These are phyloP conservation scores for Mongoloraphidia duomilia DNA, from an alignment of 2,888 invertebrate species.

Conservation along the genomic window DNA sequence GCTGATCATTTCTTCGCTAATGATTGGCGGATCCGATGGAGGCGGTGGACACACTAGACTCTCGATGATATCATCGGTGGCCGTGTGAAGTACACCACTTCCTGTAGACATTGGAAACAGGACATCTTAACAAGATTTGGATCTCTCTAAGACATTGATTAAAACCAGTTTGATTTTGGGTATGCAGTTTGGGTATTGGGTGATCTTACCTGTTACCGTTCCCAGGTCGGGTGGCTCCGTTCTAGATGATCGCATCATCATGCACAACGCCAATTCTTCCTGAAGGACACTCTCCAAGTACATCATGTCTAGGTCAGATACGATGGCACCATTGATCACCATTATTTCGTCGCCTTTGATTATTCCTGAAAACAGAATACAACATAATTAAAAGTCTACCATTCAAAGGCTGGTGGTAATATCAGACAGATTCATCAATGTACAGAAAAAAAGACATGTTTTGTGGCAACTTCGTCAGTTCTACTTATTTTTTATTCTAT, in stretches of 20 bases:
- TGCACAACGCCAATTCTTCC: slow-evolving; percentile 84
- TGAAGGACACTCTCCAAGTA: slow-evolving; percentile 93
- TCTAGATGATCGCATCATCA: slow-evolving; percentile 90
- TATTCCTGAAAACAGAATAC: slow-evolving; percentile 52
- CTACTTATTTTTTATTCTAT: too few species aligned
- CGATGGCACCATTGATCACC: slow-evolving; percentile 96
- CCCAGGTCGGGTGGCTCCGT: slow-evolving; percentile 63
- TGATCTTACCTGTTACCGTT: slow-evolving; percentile 10
- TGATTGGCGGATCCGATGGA: slow-evolving; percentile 82
- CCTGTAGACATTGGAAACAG: neutral
- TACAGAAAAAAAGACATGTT: too few species aligned
- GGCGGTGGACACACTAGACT: slow-evolving; percentile 93
- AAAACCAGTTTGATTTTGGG: too few species aligned
- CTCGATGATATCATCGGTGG: slow-evolving; percentile 92
- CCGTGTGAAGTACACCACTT: slow-evolving; percentile 52
- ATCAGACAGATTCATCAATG: too few species aligned
- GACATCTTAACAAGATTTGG: too few species aligned
- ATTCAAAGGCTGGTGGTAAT: too few species aligned
- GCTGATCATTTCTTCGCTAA: slow-evolving; percentile 91
- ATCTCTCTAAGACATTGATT: too few species aligned
- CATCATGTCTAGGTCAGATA: slow-evolving; percentile 98
- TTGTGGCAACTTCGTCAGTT: too few species aligned
- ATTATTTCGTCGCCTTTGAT: slow-evolving; percentile 97
- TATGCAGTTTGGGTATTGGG: too few species aligned
- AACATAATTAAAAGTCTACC: neutral